Conservation (phyloP, 2,888 invertebrate species). For the Epinotia demarniana region DNA sequence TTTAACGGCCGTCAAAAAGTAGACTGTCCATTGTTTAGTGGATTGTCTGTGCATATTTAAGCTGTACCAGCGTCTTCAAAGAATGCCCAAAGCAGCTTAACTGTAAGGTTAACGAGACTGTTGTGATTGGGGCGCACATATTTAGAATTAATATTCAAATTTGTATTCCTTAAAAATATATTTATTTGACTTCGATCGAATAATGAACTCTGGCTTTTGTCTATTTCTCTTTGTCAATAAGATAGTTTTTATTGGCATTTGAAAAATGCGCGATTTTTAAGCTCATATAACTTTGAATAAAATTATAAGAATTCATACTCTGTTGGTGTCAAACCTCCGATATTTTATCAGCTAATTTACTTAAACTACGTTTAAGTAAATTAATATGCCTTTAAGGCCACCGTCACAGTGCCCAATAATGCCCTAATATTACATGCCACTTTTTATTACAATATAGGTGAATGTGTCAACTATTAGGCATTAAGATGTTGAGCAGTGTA, state of each 20-base stretch:
- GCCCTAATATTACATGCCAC: no score
- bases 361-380: no score
- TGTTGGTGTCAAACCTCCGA: no score
- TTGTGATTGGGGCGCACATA: constrained; percentile 70
- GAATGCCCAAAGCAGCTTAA: constrained; percentile 69
- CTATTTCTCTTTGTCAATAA: constrained; percentile 10
- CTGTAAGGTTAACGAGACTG: constrained; percentile 70
- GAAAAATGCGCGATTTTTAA: neutral
- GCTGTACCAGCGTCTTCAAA: constrained; percentile 24
- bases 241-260: neutral
- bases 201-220: constrained; percentile 22
- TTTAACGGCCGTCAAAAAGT: neutral
- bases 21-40: neutral
- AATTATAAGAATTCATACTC: no score
- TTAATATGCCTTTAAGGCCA: no score
- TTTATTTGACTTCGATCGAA: constrained; percentile 16
- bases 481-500: no score
- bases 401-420: no score
- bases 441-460: no score
- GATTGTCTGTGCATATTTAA: constrained; percentile 9
- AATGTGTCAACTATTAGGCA: no score
- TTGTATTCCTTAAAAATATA: constrained; percentile 48
- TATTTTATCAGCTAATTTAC: no score
- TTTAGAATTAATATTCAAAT: constrained; percentile 73
- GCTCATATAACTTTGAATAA: no score